Percentiles rank a stretch among this genome's conserved stretches.
Conservation (phyloP, 1,140 invertebrate genomes). For the Drosophila azteca region DNA sequence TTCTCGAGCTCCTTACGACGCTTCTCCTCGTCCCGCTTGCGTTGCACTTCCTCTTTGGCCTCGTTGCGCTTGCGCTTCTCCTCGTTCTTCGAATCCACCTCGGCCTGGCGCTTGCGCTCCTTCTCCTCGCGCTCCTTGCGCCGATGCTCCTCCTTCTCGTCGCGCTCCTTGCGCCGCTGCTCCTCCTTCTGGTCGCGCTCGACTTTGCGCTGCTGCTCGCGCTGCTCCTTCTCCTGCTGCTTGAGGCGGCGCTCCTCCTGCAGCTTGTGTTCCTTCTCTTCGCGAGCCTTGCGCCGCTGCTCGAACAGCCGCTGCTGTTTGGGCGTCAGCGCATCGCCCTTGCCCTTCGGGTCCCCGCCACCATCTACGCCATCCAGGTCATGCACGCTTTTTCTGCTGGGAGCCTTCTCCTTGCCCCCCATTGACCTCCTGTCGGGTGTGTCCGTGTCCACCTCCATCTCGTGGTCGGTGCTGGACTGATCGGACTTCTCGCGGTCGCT, state of each 20-base stretch:
- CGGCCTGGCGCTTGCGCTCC: conserved; percentile 85
- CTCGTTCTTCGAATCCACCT: conserved; percentile 87
- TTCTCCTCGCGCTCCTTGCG: conserved; percentile 83
- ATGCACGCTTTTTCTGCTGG: not conserved
- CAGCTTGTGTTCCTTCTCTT: conserved; percentile 80
- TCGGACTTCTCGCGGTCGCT: conserved; percentile 12
- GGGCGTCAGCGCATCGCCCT: conserved; percentile 49
- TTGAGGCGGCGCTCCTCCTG: conserved; percentile 71
- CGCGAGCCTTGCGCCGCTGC: conserved; percentile 75
- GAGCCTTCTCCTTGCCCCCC: conserved; percentile 1
- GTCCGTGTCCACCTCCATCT: conserved; percentile 58
- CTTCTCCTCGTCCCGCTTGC: conserved; percentile 85
- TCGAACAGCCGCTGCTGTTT: conserved; percentile 71
- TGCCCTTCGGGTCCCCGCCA: not conserved
- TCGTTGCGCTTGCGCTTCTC: conserved; percentile 86
- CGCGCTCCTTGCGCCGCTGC: conserved; percentile 84
- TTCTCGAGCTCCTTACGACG: conserved; percentile 86
- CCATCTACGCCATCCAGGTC: not conserved
- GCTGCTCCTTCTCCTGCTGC: conserved; percentile 83
- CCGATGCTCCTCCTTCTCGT: conserved; percentile 85
- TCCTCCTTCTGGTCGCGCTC: conserved; percentile 84
- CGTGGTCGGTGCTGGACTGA: conserved; percentile 39
- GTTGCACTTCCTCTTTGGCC: conserved; percentile 85
- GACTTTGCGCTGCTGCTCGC: conserved; percentile 79
- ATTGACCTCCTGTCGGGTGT: conserved; percentile 7